Conservation (phyloP, 2,113 vertebrate species). For the Hucho hucho region DNA sequence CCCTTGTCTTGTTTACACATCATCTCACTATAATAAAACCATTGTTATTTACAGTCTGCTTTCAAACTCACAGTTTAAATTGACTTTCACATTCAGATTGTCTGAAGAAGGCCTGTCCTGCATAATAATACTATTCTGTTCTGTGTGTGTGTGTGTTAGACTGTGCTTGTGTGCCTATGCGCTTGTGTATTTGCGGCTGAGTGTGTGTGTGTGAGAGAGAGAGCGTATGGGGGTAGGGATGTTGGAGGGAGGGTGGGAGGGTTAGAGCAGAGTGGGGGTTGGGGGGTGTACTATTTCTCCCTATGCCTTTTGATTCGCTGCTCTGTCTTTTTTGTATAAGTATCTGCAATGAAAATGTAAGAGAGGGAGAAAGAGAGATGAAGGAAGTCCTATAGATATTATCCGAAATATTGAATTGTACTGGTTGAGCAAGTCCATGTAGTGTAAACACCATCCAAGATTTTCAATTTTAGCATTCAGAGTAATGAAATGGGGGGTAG, state of each 20-base stretch:
- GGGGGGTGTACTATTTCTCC: constrained; percentile 75
- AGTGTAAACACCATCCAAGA: constrained; percentile 28
- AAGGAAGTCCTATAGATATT: constrained; percentile 37
- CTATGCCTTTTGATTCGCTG: constrained; percentile 71
- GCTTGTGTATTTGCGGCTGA: background rate
- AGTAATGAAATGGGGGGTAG: constrained; percentile 10
- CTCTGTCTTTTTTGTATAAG: constrained; percentile 62
- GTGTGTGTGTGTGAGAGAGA: constrained; percentile 2
- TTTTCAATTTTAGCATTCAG: constrained; percentile 30
- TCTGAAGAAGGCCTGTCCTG: background rate
- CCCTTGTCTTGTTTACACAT: background rate
- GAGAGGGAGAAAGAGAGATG: constrained; percentile 15
- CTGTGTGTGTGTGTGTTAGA: background rate
- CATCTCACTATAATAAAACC: background rate
- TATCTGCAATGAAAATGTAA: constrained; percentile 37
- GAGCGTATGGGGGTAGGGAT: constrained; percentile 64
- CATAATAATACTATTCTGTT: constrained; percentile 13
- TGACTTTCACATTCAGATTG: background rate
- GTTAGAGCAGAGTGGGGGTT: constrained; percentile 47
- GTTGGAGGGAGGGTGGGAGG: constrained; percentile 21
- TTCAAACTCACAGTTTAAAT: background rate
- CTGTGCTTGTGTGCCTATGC: constrained; percentile 23
- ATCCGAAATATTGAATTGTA: constrained; percentile 38
- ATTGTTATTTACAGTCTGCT: constrained; percentile 4
- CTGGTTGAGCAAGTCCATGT: constrained; percentile 15